Percentiles rank a stretch among this genome's conserved stretches.
phyloP scores from a whole-genome alignment of 2,797 vertebrate species.

The Pelobates cultripes region DNA sequence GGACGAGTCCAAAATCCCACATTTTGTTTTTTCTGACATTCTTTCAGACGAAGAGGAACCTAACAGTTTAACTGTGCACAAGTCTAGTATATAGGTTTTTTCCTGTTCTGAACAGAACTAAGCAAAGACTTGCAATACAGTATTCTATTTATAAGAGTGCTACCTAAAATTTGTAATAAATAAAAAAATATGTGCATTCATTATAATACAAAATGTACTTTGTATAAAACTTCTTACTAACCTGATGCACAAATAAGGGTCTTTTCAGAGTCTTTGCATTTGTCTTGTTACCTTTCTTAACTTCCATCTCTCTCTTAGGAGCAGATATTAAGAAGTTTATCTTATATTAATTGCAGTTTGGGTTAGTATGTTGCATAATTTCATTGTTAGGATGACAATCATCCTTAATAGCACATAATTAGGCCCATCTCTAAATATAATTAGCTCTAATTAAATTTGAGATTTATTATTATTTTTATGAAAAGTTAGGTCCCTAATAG shows the following conservation, averaged over 20 bases:
- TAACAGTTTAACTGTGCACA: no score
- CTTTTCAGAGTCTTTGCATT: conserved; percentile 3
- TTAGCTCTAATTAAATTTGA: conserved; percentile 59
- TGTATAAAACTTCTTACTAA: neutral
- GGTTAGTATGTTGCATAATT: conserved; percentile 59
- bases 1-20: no score
- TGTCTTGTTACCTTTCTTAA: conserved; percentile 37
- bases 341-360: conserved; percentile 59
- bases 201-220: neutral
- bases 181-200: no score
- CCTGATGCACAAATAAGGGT: conserved; percentile 8
- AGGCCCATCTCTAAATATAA: conserved; percentile 55
- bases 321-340: conserved; percentile 46
- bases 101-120: no score
- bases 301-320: conserved; percentile 27
- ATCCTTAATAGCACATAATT: conserved; percentile 60
- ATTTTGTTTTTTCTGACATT: no score
- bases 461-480: conserved; percentile 57
- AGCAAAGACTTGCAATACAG: no score
- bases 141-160: no score
- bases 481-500: conserved; percentile 33
- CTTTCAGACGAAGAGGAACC: no score
- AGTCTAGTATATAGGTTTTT: no score
- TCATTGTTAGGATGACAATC: conserved; percentile 58
- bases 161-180: no score